These are phyloP conservation scores for Himalopsyche anomala DNA, from an alignment of 2,888 invertebrate genomes.

Conservation along the genomic window DNA sequence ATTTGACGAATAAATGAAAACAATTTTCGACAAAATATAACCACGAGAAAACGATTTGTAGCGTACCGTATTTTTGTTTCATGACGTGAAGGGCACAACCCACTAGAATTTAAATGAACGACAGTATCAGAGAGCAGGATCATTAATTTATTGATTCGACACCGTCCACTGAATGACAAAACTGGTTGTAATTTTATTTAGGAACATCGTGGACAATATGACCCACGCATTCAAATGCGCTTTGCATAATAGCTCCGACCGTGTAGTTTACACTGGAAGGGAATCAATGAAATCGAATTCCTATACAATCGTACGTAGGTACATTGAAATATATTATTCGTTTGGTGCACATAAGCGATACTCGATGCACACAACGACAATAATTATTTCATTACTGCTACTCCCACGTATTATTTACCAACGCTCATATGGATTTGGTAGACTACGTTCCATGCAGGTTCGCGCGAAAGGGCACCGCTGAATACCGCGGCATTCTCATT, in stretches of 20 bases:
- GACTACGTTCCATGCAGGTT: not conserved
- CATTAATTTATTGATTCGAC: conserved; percentile 4
- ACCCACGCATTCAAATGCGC: not conserved
- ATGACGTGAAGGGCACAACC: no score
- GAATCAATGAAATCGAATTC: conserved; percentile 13
- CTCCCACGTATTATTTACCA: not conserved
- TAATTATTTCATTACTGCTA: conserved; percentile 32
- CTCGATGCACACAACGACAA: not conserved
- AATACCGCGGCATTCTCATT: no score
- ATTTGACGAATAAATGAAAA: no score
- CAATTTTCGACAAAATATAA: no score
- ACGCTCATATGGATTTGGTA: not conserved
- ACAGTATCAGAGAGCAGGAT: no score
- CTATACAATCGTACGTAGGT: not conserved
- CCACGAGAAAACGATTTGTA: no score
- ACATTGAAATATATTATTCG: not conserved
- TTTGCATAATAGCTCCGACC: not conserved
- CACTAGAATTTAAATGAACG: no score
- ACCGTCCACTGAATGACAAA: not conserved
- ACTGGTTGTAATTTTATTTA: not conserved
- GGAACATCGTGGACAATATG: not conserved
- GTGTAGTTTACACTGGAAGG: not conserved
- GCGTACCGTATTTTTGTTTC: no score
- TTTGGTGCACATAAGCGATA: not conserved
- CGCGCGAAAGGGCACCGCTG: not conserved